A percentile compares a stretch with the other conserved stretches of the same genome.
Conservation (phyloP, 2,113 vertebrate species). For the Sinocyclocheilus anshuiensis region DNA sequence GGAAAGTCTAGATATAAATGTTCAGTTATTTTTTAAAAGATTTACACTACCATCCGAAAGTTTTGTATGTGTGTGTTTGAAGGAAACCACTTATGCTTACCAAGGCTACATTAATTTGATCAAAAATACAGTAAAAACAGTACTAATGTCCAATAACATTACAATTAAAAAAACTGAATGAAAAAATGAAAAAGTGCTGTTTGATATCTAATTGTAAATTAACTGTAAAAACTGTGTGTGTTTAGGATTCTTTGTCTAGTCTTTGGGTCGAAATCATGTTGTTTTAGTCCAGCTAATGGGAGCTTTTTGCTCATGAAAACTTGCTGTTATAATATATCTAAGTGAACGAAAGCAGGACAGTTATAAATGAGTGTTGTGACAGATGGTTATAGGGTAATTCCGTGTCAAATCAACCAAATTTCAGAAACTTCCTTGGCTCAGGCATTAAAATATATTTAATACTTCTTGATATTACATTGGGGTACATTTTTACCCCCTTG, state of each 20-base stretch:
- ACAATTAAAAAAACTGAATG: no score
- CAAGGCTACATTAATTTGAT: background rate
- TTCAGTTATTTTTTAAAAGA: background rate
- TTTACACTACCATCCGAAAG: background rate
- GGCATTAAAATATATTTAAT: no score
- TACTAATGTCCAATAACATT: no score
- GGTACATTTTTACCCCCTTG: no score
- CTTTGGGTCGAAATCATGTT: background rate
- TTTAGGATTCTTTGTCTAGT: no score
- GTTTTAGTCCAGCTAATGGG: background rate
- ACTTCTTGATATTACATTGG: no score
- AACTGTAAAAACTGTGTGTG: no score
- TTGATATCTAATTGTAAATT: no score
- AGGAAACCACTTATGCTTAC: background rate
- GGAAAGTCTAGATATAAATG: background rate
- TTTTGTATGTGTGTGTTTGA: background rate
- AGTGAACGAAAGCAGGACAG: conserved; percentile 15
- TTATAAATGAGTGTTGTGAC: background rate
- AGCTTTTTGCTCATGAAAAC: background rate
- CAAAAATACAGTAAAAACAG: background rate
- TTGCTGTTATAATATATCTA: background rate
- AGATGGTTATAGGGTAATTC: background rate
- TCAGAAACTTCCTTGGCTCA: no score
- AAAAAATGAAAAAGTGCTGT: no score
- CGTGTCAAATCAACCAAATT: no score